Percentiles rank a stretch among this genome's conserved stretches.
Evolutionary conservation across 2,113 vertebrate genomes (phyloP).

Genomic region (Octodon degus): DNA sequence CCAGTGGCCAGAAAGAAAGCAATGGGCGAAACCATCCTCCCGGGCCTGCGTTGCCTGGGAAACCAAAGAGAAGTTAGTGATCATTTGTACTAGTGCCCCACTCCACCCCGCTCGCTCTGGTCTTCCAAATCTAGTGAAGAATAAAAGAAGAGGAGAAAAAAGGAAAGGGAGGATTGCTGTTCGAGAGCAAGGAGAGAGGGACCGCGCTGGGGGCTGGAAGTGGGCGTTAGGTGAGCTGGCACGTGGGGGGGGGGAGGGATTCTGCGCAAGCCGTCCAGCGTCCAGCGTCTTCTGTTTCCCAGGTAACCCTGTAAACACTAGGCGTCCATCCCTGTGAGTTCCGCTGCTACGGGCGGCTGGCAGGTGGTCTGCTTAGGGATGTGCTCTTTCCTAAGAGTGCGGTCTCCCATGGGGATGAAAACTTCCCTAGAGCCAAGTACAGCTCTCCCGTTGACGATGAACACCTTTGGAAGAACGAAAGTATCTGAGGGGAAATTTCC

Average conservation of each 20-base stretch:
- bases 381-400: slow-evolving; percentile 29
- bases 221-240: neutral
- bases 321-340: fast-evolving
- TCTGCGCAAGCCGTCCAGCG: slow-evolving; percentile 58
- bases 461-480: neutral
- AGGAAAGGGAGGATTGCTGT: fast-evolving
- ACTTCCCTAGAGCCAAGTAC: neutral
- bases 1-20: neutral
- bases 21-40: neutral
- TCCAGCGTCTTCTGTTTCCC: slow-evolving; percentile 71
- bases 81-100: neutral
- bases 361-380: neutral
- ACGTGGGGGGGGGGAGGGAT: neutral
- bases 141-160: too few relatives aligned
- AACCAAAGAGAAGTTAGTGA: neutral
- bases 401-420: neutral
- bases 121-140: neutral
- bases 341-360: too few relatives aligned
- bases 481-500: neutral
- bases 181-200: fast-evolving
- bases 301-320: slow-evolving; percentile 77
- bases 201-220: too few relatives aligned
- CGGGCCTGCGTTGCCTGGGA: neutral
- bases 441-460: neutral
- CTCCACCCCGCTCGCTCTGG: neutral